These are phyloP conservation scores for Cheilosia scutellata DNA, from an alignment of 2,888 invertebrate genomes.

Conservation along the genomic window DNA sequence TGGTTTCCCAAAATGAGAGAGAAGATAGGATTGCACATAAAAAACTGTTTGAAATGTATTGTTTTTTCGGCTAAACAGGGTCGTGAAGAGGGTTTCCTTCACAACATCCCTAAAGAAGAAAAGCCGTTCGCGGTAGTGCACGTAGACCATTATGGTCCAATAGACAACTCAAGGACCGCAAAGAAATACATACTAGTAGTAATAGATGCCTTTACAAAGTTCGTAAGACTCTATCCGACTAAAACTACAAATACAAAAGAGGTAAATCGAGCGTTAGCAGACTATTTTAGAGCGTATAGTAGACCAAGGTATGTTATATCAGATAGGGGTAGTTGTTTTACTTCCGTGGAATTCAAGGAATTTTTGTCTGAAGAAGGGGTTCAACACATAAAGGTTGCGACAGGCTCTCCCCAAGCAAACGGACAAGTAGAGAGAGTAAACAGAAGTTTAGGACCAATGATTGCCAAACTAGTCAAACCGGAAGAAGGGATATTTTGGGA, in stretches of 20 bases:
- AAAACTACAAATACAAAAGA: slow-evolving; percentile 23
- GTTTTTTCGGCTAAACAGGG: not conserved
- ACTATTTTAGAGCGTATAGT: slow-evolving; percentile 36
- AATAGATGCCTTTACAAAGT: slow-evolving; percentile 23
- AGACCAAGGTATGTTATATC: not conserved
- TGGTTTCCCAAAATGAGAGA: slow-evolving; percentile 7
- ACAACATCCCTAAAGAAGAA: slow-evolving; percentile 5
- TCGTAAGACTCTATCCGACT: slow-evolving; percentile 5
- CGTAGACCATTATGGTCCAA: not conserved
- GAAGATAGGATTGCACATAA: slow-evolving; percentile 8
- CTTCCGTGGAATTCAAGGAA: no score
- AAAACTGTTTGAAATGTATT: slow-evolving; percentile 1
- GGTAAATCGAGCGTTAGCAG: slow-evolving; percentile 5
- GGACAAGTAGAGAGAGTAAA: slow-evolving; percentile 71
- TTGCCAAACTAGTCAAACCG: slow-evolving; percentile 52
- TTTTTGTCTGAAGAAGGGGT: not conserved
- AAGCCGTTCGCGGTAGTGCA: not conserved
- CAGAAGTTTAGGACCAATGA: slow-evolving; percentile 71
- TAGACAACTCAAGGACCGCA: not conserved
- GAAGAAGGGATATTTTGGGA: slow-evolving; percentile 24
- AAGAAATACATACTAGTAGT: slow-evolving; percentile 22
- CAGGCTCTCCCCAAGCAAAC: no score
- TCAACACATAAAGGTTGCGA: not conserved
- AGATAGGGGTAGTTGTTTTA: no score
- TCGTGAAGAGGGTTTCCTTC: not conserved